Percentiles rank a stretch among this genome's conserved stretches.
phyloP scores from a whole-genome alignment of 2,797 vertebrate species.

The Molossus molossus region DNA sequence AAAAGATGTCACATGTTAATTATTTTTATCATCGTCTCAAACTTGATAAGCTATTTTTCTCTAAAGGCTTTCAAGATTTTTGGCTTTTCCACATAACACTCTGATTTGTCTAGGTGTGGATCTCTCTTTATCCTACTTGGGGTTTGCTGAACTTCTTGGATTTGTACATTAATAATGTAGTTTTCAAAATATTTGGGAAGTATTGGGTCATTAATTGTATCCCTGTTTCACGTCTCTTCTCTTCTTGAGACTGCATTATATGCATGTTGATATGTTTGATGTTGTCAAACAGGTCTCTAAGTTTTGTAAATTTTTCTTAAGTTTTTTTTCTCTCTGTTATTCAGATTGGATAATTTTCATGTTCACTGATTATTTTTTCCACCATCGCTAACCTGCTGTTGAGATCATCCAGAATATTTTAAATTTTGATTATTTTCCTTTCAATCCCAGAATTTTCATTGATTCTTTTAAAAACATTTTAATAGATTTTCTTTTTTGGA shows the following conservation, averaged over 20 bases:
- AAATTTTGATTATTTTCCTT: conserved; percentile 8
- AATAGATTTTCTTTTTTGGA: neutral
- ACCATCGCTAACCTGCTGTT: neutral
- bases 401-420: neutral
- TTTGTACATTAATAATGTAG: neutral
- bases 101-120: neutral
- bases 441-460: conserved; percentile 24
- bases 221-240: neutral
- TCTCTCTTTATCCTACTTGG: neutral
- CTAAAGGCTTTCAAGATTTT: neutral
- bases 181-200: neutral
- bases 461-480: neutral
- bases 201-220: neutral
- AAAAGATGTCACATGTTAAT: neutral
- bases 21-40: neutral
- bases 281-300: neutral
- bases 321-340: neutral
- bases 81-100: neutral
- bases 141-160: neutral
- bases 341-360: neutral
- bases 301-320: neutral
- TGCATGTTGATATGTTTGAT: neutral
- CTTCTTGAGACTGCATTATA: neutral
- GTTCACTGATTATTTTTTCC: neutral
- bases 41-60: neutral